Base-by-base conservation (phyloP, 1,140 invertebrate genomes). In the Sycophila sp. region DNA sequence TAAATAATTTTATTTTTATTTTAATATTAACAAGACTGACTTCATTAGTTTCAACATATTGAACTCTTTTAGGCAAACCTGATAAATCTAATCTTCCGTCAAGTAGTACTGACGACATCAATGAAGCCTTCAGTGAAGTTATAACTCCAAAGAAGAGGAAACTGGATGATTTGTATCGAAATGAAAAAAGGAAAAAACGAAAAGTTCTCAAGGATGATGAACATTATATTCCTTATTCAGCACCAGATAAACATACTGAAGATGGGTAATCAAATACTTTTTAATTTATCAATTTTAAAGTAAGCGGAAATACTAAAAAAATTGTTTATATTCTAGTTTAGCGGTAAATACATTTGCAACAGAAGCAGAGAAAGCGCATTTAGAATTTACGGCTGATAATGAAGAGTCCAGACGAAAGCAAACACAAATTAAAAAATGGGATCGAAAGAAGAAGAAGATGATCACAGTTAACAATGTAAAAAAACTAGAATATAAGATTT, bases 391-490 rank as follows among this genome's bases (percentile, higher is more conserved):
- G 6, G 94, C 90, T 24, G 96, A 97, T 83, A 92, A 93, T 73
- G 91, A 91, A 49, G 87, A 91, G 42, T 87, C 87, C 1, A 86
- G 89, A 24, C 87, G 90, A 36, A 83, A 88, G 38, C 89, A 89
- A 58, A 87, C 86, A 0, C 86, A 89, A 36, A 81, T 89, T 22
- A 89, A 92, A 76, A 91, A 90, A 80, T 97, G 95, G 96, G 96
- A 98, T 87, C 89, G 94, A 13, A 96, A 96, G 81, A 92, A 93
- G 82, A 98, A 97, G 88, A 96, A 95, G 84, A 97, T 96, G 90
- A 89, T 98, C n/a, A 88, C 89, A 15, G 85, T 90, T 8, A 89
- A 91, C 70, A 87, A 88, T 55, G 90, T 91, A 81, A 64, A 82
- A 81, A 47, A 59, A n/a, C n/a, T n/a, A n/a, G 24, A 51, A 28